phyloP scores from a whole-genome alignment of 1,140 invertebrate species.

The Orussus abietinus region DNA sequence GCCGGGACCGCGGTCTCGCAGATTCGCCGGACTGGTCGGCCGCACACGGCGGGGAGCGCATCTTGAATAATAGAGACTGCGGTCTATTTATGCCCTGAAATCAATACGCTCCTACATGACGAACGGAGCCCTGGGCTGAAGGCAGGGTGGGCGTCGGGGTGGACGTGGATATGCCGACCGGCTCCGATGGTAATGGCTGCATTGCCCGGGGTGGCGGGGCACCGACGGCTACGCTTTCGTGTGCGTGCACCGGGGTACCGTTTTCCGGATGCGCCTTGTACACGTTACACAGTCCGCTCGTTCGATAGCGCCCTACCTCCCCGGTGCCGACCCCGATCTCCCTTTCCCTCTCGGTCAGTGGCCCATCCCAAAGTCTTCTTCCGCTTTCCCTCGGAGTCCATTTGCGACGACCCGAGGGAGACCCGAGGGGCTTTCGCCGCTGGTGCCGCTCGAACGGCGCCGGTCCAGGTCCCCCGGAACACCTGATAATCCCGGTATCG shows the following conservation, averaged over 20 bases:
- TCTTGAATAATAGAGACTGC: conserved; percentile 37
- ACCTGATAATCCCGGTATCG: too few relatives aligned
- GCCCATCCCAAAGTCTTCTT: conserved; percentile 10
- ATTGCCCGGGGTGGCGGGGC: conserved; percentile 6
- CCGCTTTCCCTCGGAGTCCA: conserved; percentile 4
- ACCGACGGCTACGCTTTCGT: conserved; percentile 1
- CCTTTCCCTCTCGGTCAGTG: conserved; percentile 18
- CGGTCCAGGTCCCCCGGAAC: too few relatives aligned
- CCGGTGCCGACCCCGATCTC: conserved; percentile 3
- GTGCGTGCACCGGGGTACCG: background rate
- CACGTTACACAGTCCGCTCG: conserved; percentile 7
- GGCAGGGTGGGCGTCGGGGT: conserved; percentile 18
- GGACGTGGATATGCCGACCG: background rate
- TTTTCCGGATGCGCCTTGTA: background rate
- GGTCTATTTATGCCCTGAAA: conserved; percentile 38
- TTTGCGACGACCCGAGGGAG: too few relatives aligned
- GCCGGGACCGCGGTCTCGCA: too few relatives aligned
- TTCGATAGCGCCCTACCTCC: too few relatives aligned
- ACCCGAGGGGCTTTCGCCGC: too few relatives aligned
- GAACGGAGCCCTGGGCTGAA: conserved; percentile 25
- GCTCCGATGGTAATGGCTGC: conserved; percentile 9
- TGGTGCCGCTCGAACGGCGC: too few relatives aligned
- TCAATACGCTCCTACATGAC: conserved; percentile 35
- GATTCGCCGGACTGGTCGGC: too few relatives aligned
- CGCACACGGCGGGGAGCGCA: too few relatives aligned